Conservation (phyloP, 1,140 invertebrate species). For the Mamestra configurata region DNA sequence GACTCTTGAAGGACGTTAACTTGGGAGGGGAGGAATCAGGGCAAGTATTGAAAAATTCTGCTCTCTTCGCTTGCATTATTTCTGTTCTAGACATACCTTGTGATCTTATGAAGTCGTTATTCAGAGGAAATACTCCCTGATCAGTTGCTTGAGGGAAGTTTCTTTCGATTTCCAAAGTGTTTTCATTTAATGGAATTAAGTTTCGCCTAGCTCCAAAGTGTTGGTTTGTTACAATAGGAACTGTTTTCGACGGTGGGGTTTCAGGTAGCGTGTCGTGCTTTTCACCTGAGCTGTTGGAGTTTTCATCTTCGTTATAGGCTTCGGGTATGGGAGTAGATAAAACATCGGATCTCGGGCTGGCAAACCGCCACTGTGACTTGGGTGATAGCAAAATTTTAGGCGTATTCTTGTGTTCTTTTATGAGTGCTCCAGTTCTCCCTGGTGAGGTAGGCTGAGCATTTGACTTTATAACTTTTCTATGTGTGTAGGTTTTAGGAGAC, state of each 20-base stretch:
- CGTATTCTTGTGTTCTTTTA: slow-evolving; percentile 88
- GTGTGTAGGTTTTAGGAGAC: slow-evolving; percentile 90
- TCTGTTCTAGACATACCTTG: slow-evolving; percentile 82
- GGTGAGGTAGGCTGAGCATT: slow-evolving; percentile 88
- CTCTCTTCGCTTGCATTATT: slow-evolving; percentile 88
- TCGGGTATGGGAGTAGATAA: slow-evolving; percentile 95
- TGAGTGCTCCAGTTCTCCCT: slow-evolving; percentile 81
- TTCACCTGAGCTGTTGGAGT: slow-evolving; percentile 86
- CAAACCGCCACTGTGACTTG: slow-evolving; percentile 91
- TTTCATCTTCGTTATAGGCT: slow-evolving; percentile 92
- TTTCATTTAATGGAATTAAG: slow-evolving; percentile 80
- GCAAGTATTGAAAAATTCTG: slow-evolving; percentile 87
- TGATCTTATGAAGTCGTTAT: slow-evolving; percentile 68
- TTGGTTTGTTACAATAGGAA: slow-evolving; percentile 84
- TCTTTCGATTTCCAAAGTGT: slow-evolving; percentile 68
- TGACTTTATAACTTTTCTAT: slow-evolving; percentile 88
- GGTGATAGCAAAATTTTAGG: slow-evolving; percentile 91
- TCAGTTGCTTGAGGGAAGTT: slow-evolving; percentile 64
- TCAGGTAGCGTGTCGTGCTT: slow-evolving; percentile 77
- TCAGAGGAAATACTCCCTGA: slow-evolving; percentile 79
- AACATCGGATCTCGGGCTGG: slow-evolving; percentile 93
- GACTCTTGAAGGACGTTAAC: slow-evolving; percentile 78
- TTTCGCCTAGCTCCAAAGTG: slow-evolving; percentile 83
- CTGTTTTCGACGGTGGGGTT: slow-evolving; percentile 76
- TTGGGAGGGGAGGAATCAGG: slow-evolving; percentile 74